Percentiles rank a stretch among this genome's conserved stretches.
Evolutionary conservation across 2,797 vertebrate genomes (phyloP).

Genomic region (Sebastes jordani): DNA sequence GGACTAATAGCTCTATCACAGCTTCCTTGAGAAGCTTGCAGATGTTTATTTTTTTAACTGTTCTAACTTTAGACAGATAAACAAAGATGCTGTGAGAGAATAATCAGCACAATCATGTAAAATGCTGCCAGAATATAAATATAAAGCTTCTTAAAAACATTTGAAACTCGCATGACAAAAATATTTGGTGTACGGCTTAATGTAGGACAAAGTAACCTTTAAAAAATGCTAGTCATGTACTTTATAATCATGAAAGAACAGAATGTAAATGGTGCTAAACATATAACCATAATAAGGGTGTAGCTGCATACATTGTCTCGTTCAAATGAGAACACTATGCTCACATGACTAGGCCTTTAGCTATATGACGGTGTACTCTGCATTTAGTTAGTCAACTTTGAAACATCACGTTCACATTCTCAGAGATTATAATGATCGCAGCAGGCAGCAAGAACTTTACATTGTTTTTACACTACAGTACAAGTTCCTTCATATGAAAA

Average conservation of each 20-base stretch:
- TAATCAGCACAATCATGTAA: neutral
- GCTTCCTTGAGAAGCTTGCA: neutral
- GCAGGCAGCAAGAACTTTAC: neutral
- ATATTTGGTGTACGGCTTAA: accelerated
- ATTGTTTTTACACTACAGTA: neutral
- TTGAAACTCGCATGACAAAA: neutral
- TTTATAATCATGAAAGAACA: neutral
- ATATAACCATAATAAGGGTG: neutral
- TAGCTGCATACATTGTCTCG: neutral
- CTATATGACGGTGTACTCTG: neutral
- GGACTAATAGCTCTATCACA: neutral
- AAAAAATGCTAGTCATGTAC: neutral
- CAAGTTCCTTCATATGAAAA: neutral
- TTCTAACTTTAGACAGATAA: neutral
- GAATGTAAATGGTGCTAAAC: neutral
- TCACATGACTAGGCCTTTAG: neutral
- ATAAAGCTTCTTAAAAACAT: neutral
- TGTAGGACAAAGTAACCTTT: neutral
- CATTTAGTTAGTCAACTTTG: neutral
- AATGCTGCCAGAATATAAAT: neutral
- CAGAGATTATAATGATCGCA: neutral
- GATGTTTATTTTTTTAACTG: neutral
- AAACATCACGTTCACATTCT: neutral
- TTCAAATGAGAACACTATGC: neutral
- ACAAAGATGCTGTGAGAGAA: neutral